These are phyloP conservation scores for Mola mola DNA, from an alignment of 2,113 vertebrate genomes.

Conservation along the genomic window DNA sequence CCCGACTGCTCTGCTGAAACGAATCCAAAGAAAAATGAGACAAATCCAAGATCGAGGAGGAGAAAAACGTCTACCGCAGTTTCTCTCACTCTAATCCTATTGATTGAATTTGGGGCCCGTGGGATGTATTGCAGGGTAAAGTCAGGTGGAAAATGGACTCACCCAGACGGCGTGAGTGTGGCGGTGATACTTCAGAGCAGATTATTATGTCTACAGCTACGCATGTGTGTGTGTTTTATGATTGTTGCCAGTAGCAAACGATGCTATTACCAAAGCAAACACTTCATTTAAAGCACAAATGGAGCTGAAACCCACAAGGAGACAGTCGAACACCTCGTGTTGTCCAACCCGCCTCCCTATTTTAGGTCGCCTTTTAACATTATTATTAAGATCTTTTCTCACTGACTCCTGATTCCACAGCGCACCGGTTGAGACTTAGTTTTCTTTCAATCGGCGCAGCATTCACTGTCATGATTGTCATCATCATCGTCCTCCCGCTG, in stretches of 20 bases:
- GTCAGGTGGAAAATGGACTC: conserved; percentile 59
- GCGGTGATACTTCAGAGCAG: conserved; percentile 42
- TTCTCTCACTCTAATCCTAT: conserved; percentile 22
- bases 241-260: conserved; percentile 18
- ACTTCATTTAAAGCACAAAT: conserved; percentile 47
- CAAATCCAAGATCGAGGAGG: conserved; percentile 13
- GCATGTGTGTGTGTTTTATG: conserved; percentile 15
- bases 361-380: too few species aligned
- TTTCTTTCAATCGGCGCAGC: too few species aligned
- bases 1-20: conserved; percentile 18
- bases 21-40: conserved; percentile 4
- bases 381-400: too few species aligned
- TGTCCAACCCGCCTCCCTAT: too few species aligned
- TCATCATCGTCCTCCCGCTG: too few species aligned
- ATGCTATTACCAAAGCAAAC: conserved; percentile 36
- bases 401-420: too few species aligned
- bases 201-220: conserved; percentile 31
- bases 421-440: too few species aligned
- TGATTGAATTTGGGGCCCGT: conserved; percentile 52
- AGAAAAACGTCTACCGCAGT: neutral
- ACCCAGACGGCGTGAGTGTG: neutral
- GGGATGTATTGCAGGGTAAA: conserved; percentile 35
- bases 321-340: conserved; percentile 1
- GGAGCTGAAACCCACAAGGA: conserved; percentile 22
- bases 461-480: too few species aligned